These are phyloP conservation scores for Channa argus DNA, from an alignment of 2,113 vertebrate species.

Conservation along the genomic window DNA sequence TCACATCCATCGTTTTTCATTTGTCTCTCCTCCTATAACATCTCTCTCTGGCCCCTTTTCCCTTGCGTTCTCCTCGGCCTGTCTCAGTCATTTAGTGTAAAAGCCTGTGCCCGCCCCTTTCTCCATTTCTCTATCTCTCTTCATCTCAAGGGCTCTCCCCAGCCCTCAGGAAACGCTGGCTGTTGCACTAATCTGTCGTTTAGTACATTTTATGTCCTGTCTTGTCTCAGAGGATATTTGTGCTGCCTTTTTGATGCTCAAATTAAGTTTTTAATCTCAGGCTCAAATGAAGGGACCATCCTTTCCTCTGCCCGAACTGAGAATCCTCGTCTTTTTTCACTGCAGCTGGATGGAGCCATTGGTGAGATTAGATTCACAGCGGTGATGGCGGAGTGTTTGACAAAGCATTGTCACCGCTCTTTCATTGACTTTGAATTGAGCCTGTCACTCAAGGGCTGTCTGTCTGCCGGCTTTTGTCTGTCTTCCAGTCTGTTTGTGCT, in stretches of 20 bases:
- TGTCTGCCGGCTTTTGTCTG: constrained; percentile 51
- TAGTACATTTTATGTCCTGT: constrained; percentile 32
- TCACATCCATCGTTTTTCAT: constrained; percentile 67
- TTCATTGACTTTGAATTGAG: constrained; percentile 48
- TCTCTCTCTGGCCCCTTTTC: constrained; percentile 64
- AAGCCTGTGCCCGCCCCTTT: constrained; percentile 29
- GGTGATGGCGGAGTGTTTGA: constrained; percentile 41
- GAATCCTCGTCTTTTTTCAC: constrained; percentile 17
- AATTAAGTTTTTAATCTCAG: constrained; percentile 19
- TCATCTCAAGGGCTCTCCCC: constrained; percentile 63
- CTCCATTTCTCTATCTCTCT: constrained; percentile 54
- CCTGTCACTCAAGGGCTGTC: constrained; percentile 55
- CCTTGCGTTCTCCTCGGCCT: constrained; percentile 34
- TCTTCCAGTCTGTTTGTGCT: constrained; percentile 25
- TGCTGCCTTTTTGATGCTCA: constrained; percentile 46
- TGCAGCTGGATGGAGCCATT: constrained; percentile 40
- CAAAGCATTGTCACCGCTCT: constrained; percentile 50
- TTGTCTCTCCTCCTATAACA: constrained; percentile 63
- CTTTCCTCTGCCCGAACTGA: constrained; percentile 5
- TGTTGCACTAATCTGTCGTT: constrained; percentile 59
- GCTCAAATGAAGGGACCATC: constrained; percentile 13
- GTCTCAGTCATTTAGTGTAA: constrained; percentile 69
- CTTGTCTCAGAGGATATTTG: constrained; percentile 10
- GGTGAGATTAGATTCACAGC: constrained; percentile 43
- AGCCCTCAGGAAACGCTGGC: constrained; percentile 58